Percentiles rank a stretch among this genome's conserved stretches.
Conservation (phyloP, 2,888 invertebrate genomes). For the Amphipyra tragopoginis region DNA sequence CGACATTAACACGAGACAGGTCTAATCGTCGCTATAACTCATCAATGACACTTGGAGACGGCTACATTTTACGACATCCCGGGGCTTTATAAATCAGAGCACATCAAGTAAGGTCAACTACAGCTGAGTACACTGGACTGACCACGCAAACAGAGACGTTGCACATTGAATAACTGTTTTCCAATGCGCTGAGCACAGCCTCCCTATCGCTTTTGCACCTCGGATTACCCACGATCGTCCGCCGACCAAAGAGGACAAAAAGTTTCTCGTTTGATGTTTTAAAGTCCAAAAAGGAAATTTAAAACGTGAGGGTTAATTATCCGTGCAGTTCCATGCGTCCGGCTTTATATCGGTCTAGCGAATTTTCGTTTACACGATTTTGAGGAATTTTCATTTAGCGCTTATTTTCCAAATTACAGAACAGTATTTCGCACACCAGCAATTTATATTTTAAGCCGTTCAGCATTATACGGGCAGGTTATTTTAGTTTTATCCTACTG, state of each 20-base stretch:
- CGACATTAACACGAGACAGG: constrained; percentile 37
- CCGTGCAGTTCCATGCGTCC: constrained; percentile 61
- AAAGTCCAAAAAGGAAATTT: constrained; percentile 67
- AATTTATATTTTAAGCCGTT: constrained; percentile 19
- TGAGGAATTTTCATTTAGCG: constrained; percentile 39
- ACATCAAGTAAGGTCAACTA: constrained; percentile 52
- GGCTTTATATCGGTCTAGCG: constrained; percentile 50
- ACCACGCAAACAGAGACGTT: constrained; percentile 70
- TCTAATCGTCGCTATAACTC: constrained; percentile 48
- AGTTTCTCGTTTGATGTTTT: constrained; percentile 70
- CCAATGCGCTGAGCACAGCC: constrained; percentile 76
- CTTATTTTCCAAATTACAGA: constrained; percentile 30
- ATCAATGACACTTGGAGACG: constrained; percentile 32
- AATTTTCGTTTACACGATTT: constrained; percentile 40
- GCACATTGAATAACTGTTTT: constrained; percentile 78
- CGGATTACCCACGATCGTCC: constrained; percentile 74
- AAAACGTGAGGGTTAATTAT: constrained; percentile 71
- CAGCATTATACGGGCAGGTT: constrained; percentile 14
- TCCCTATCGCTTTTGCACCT: constrained; percentile 74
- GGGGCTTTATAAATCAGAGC: constrained; percentile 49
- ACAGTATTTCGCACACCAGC: constrained; percentile 19
- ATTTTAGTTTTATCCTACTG: constrained; percentile 18
- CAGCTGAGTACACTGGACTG: constrained; percentile 62
- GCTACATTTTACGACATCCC: constrained; percentile 45
- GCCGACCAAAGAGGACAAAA: constrained; percentile 66